Evolutionary conservation across 2,797 vertebrate genomes (phyloP), one percentile per base, ranked within the genome.

Genomic region (Lerista edwardsae): DNA sequence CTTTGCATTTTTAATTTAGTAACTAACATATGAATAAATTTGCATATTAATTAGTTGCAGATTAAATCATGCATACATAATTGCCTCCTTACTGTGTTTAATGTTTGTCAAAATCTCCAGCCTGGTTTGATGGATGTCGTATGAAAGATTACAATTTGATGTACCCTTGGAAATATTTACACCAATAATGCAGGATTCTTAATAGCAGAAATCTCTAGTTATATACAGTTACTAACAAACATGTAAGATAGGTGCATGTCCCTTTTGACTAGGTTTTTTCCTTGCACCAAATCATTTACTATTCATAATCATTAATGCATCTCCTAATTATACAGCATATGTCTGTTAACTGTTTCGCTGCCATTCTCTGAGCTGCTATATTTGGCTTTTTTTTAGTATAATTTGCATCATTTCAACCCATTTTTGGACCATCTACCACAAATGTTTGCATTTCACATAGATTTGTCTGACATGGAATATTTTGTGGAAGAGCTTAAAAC

Each of bases 1-100:
- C 97, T 99, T 99, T 98, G 98, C 98, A 99, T 99, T 99, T 99
- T 99, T 98, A 99, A 99, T 99, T 99, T 98, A 99, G 98, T 98
- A 98, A 99, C 98, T 98, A 99, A 98, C 98, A 98, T 97, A 98
- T 98, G 98, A 98, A 99, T 99, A 99, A 96, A 99, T 99, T 99
- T 99, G 98, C 98, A 99, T 99, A 98, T 99, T 98, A 98, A 98
- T 99, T 97, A 98, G 98, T 97, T 97, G 98, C 98, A 98, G 98
- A 98, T 98, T 97, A 99, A 99, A 98, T 98, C 98, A 98, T 98
- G 98, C 98, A 99, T 99, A 98, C 98, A 98, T 99, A 99, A 99
- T 99, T 98, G 96, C 97, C 97, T 97, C 96, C 97, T 97, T 96
- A 97, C 97, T 97, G 97, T 97, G 97, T 97, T 97, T 97, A 97